A percentile compares a stretch with the other conserved stretches of the same genome.
Conservation (phyloP, 2,888 invertebrate species). For the Xanthia icteritia region DNA sequence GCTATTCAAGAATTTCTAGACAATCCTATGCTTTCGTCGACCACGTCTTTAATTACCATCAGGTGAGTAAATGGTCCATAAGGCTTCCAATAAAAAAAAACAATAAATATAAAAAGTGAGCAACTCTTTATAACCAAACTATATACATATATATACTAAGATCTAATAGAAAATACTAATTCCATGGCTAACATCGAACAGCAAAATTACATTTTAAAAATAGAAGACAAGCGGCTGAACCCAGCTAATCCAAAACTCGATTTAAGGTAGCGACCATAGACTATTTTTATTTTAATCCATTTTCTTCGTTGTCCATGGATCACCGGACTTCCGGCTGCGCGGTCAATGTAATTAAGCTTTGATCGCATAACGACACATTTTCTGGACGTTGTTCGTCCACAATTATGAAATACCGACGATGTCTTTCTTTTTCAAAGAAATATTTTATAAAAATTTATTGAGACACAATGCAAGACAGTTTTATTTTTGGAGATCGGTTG, state of each 20-base stretch:
- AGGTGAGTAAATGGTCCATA: not conserved
- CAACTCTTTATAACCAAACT: not conserved
- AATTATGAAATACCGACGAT: slow-evolving; percentile 65
- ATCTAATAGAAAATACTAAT: too few relatives aligned
- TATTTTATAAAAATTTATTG: slow-evolving; percentile 57
- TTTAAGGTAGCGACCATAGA: slow-evolving; percentile 70
- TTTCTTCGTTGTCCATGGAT: slow-evolving; percentile 83
- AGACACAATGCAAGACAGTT: slow-evolving; percentile 18
- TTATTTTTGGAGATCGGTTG: not conserved
- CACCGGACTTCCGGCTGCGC: slow-evolving; percentile 85
- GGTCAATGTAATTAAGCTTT: slow-evolving; percentile 89
- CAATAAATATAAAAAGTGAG: too few relatives aligned
- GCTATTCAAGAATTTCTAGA: too few relatives aligned
- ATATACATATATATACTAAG: too few relatives aligned
- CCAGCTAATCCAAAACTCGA: slow-evolving; percentile 63
- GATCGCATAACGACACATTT: slow-evolving; percentile 87
- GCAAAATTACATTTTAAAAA: slow-evolving; percentile 44
- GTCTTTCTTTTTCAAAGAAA: slow-evolving; percentile 49
- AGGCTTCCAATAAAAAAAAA: not conserved
- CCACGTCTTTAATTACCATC: not conserved
- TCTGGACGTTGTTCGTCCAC: slow-evolving; percentile 76
- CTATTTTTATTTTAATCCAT: slow-evolving; percentile 87
- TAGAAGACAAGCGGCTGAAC: slow-evolving; percentile 31
- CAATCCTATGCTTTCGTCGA: rapidly evolving
- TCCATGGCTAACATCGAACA: slow-evolving; percentile 13